Evolutionary conservation across 1,140 invertebrate genomes (phyloP).

Genomic region (Oedothorax gibbosus): DNA sequence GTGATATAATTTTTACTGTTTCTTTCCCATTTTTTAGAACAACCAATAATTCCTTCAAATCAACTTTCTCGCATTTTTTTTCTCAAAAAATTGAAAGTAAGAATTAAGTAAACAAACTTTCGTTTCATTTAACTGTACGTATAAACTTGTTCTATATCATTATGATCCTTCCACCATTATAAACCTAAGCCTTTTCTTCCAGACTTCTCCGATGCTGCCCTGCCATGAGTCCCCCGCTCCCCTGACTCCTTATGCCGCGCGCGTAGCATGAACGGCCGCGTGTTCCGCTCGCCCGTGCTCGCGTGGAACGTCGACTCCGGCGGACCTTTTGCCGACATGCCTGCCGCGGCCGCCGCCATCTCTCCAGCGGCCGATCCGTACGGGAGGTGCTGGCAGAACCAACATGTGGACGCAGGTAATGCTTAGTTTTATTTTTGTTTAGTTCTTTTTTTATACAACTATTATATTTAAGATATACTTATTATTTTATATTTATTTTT

Average conservation of each 20-base stretch:
- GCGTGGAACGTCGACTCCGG: slow-evolving; percentile 53
- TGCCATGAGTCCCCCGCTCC: neutral
- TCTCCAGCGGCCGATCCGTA: slow-evolving; percentile 54
- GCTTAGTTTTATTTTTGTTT: too few species aligned
- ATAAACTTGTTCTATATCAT: too few species aligned
- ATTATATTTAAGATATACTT: too few species aligned
- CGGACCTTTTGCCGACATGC: slow-evolving; percentile 51
- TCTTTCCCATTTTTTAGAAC: too few species aligned
- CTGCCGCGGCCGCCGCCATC: slow-evolving; percentile 53
- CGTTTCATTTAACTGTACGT: too few species aligned
- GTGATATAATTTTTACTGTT: too few species aligned
- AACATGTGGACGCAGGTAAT: slow-evolving; percentile 42
- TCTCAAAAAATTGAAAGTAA: too few species aligned
- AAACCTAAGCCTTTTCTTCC: slow-evolving; percentile 10
- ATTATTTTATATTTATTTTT: too few species aligned
- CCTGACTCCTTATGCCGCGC: neutral
- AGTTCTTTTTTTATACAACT: too few species aligned
- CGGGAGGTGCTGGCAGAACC: slow-evolving; percentile 51
- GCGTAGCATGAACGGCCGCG: slow-evolving; percentile 51
- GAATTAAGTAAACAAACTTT: too few species aligned
- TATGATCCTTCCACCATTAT: neutral
- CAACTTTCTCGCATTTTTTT: too few species aligned
- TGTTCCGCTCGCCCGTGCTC: slow-evolving; percentile 44
- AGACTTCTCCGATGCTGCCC: neutral
- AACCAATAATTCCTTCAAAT: too few species aligned